Percentiles rank a stretch among this genome's conserved stretches.
Conservation (phyloP, 2,797 vertebrate species). For the Threskiornis aethiopicus region DNA sequence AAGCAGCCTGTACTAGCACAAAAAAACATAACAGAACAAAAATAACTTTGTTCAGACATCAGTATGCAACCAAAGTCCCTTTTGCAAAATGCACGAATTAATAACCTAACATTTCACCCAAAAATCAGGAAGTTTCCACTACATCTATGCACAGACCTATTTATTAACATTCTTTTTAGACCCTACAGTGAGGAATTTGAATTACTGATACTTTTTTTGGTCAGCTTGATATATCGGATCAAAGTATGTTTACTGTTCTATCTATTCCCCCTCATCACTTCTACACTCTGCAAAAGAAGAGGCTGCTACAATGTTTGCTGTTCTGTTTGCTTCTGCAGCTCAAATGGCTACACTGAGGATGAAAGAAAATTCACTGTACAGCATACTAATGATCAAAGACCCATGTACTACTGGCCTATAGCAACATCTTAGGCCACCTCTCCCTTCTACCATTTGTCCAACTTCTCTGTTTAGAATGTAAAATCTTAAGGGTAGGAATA, state of each 20-base stretch:
- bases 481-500: background rate
- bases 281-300: background rate
- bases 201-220: background rate
- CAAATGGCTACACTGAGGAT: background rate
- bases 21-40: constrained; percentile 39
- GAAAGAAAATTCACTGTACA: background rate
- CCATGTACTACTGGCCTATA: background rate
- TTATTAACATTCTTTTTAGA: background rate
- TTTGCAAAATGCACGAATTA: background rate
- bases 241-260: background rate
- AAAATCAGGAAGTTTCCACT: background rate
- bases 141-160: background rate
- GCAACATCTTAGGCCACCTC: background rate
- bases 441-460: background rate
- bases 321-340: background rate
- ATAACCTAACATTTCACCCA: background rate
- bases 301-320: background rate
- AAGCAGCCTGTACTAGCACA: constrained; percentile 33
- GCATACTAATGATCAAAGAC: background rate
- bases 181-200: background rate
- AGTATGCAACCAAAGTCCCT: constrained; percentile 31
- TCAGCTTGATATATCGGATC: background rate
- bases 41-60: constrained; percentile 54
- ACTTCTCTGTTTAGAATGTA: background rate
- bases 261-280: background rate